These are phyloP conservation scores for Melospiza georgiana DNA, from an alignment of 2,113 vertebrate species.

Conservation along the genomic window DNA sequence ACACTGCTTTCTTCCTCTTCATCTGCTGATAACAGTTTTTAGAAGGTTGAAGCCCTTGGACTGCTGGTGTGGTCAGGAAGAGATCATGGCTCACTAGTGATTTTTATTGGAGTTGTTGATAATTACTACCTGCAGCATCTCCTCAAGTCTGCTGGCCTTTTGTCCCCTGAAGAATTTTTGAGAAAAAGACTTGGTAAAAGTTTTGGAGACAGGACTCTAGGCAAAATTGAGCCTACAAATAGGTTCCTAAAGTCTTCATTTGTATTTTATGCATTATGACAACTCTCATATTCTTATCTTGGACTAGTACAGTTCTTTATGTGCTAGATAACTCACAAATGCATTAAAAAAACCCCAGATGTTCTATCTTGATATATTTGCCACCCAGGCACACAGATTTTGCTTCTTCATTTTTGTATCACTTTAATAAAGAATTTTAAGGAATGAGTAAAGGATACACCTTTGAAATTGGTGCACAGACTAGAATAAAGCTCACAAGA, in stretches of 20 bases:
- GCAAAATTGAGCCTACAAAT: neutral
- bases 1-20: neutral
- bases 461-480: neutral
- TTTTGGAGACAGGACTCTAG: neutral
- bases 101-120: neutral
- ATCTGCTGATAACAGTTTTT: neutral
- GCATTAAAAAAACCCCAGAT: neutral
- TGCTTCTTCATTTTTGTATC: neutral
- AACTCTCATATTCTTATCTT: neutral
- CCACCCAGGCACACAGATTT: neutral
- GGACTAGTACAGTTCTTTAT: neutral
- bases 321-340: neutral
- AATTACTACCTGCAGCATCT: neutral
- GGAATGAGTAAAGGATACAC: neutral
- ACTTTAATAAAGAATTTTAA: neutral
- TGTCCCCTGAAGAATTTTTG: neutral
- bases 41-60: neutral
- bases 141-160: neutral
- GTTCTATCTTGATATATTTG: neutral
- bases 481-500: neutral
- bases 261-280: neutral
- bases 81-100: neutral
- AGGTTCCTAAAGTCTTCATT: neutral
- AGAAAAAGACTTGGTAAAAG: neutral
- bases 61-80: neutral